These are phyloP conservation scores for Pangasius sanitwongsei DNA, from an alignment of 2,797 vertebrate species.

Conservation along the genomic window DNA sequence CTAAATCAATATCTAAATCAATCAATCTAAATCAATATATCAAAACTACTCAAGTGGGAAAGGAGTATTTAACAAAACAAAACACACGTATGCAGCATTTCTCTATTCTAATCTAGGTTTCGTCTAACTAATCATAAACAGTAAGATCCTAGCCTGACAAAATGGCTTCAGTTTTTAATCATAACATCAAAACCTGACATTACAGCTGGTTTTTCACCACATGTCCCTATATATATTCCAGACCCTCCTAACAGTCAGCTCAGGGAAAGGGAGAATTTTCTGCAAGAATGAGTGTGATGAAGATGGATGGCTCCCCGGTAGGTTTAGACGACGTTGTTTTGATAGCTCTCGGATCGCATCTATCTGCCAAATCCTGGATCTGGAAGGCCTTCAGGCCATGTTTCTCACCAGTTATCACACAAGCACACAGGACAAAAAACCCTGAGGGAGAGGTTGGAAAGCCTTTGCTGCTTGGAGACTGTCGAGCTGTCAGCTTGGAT, in stretches of 20 bases:
- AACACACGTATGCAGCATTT: neutral
- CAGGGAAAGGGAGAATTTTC: neutral
- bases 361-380: conserved; percentile 22
- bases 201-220: neutral
- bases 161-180: neutral
- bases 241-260: neutral
- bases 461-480: neutral
- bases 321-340: conserved; percentile 24
- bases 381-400: conserved; percentile 23
- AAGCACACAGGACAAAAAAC: neutral
- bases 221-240: neutral
- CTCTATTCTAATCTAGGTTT: neutral
- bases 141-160: neutral
- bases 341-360: conserved; percentile 21
- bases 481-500: neutral
- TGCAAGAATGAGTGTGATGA: conserved; percentile 21
- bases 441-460: neutral
- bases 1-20: no score
- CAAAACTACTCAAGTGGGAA: neutral
- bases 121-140: neutral
- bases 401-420: conserved; percentile 1
- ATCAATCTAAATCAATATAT: no score
- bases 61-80: neutral
- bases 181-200: neutral
- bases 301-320: conserved; percentile 7